Conservation (phyloP, 2,113 vertebrate species). For the Hydropotes inermis region DNA sequence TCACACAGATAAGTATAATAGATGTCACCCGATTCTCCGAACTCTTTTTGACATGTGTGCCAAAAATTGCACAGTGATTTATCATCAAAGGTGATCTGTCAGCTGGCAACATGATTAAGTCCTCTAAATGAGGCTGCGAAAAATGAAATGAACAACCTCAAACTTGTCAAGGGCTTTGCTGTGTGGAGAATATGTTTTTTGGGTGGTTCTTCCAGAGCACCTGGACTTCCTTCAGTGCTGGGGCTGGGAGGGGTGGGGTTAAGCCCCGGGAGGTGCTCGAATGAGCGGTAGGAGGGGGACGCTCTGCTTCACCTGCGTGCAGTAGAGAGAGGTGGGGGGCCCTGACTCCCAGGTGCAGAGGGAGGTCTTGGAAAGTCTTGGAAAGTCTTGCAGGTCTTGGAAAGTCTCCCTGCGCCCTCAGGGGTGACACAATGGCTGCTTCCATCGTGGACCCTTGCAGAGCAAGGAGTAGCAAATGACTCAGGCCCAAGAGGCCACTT, state of each 20-base stretch:
- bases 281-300: neutral
- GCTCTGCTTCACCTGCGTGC: neutral
- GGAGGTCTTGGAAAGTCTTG: neutral
- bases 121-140: neutral
- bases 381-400: neutral
- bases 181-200: fast-evolving
- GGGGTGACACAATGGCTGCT: fast-evolving
- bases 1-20: neutral
- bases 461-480: neutral
- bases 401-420: neutral
- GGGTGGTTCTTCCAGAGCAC: fast-evolving
- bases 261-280: fast-evolving
- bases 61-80: neutral
- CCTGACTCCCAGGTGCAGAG: neutral
- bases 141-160: neutral
- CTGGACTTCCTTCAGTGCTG: fast-evolving
- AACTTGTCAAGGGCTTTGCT: neutral
- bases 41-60: neutral
- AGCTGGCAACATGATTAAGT: neutral
- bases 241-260: no score
- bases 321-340: fast-evolving
- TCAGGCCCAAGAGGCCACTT: neutral
- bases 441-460: neutral
- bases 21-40: neutral
- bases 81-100: neutral